Evolutionary conservation across 2,888 invertebrate genomes (phyloP), one percentile per base, ranked within the genome.

Genomic region (Pachycephus smyrnensis): DNA sequence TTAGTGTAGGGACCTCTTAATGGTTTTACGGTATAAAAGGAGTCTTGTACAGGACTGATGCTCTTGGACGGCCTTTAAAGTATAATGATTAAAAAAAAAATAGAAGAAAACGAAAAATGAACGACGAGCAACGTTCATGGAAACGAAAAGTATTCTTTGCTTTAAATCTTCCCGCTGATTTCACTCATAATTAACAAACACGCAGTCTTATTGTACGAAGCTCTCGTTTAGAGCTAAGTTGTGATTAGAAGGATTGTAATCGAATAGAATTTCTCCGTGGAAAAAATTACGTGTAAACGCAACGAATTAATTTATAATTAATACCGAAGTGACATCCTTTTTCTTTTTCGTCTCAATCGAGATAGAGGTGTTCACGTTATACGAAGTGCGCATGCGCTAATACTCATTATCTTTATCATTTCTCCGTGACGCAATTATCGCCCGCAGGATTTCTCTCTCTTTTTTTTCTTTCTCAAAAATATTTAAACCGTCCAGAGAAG

Each of bases 201-300:
- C 89, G 87, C 91, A 90, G 91, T 91, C 91, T 91, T 90, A 89
- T 91, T 82, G 84, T 85, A 83, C 86, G 85, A 84, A 80, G 81
- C 79, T 73, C 79, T 69, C 79, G 68, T 77, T 77, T 71, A 9
- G 68, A 68, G 23, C 74, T 36, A 33, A 31, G 71, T 12, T 33
- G 12, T 33, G 12, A 31, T 71, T 71, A 31, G 31, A 12, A 71
- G 6, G 23, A 31, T 71, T 31, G 15, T 31, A 71, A 71, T 71
- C 31, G 71, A 32, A 71, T 33, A 33, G 71, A 55, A 55, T 55
- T 55, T 55, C 0, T 9, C 9, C 23, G 23, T 55, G 55, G 55
- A 23, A 55, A 55, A 55, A 55, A 55, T 23, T 55, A 55, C 55
- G 55, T 55, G 55, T 55, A 9, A 55, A 55, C 55, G 55, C 55